phyloP scores from a whole-genome alignment of 2,113 vertebrate species.

The Tupaia tana region DNA sequence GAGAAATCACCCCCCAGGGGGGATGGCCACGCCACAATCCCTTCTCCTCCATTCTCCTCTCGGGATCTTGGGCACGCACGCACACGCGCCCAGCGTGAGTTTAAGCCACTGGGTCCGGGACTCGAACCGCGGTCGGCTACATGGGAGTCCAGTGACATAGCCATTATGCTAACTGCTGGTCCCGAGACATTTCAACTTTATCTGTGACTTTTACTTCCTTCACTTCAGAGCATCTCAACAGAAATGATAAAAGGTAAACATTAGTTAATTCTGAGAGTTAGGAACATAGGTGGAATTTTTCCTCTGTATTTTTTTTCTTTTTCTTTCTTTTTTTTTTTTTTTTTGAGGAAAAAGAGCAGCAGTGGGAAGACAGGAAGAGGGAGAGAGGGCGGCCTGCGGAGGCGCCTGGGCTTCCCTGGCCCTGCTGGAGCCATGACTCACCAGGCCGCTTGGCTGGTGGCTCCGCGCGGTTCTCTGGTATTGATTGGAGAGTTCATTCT shows the following conservation, averaged over 20 bases:
- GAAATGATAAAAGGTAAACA: accelerated
- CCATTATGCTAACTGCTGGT: too few relatives aligned
- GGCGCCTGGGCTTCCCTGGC: not conserved
- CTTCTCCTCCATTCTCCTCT: too few relatives aligned
- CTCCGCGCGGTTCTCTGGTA: not conserved
- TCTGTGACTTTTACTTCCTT: not conserved
- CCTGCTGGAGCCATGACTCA: not conserved
- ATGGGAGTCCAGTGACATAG: too few relatives aligned
- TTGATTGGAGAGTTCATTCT: constrained; percentile 52
- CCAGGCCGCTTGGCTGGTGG: not conserved
- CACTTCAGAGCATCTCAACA: too few relatives aligned
- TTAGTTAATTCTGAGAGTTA: not conserved
- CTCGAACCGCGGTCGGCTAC: too few relatives aligned
- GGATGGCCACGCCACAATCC: too few relatives aligned
- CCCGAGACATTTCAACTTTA: accelerated
- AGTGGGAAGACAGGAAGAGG: too few relatives aligned
- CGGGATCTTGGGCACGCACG: too few relatives aligned
- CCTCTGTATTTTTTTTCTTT: not conserved
- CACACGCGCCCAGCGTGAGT: too few relatives aligned
- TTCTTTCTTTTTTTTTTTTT: not conserved
- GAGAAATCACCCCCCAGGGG: too few relatives aligned
- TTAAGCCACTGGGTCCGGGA: too few relatives aligned
- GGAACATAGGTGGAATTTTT: not conserved
- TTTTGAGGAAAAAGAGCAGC: accelerated
- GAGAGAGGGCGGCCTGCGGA: accelerated